Percentiles rank a stretch among this genome's conserved stretches.
phyloP scores from a whole-genome alignment of 2,113 vertebrate genomes.

The Gracilinanus agilis region DNA sequence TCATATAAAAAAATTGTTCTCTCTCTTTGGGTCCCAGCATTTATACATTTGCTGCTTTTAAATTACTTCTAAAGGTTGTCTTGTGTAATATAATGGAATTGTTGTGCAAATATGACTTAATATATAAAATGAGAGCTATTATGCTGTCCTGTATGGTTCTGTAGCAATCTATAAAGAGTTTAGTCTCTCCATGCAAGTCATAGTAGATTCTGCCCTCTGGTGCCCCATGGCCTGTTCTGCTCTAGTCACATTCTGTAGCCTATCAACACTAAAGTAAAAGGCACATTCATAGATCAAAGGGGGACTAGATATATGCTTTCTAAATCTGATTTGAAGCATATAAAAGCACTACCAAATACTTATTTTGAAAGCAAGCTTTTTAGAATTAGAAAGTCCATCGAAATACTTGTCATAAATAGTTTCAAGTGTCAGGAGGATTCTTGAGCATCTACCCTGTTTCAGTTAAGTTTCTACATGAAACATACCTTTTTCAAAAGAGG shows the following conservation, averaged over 20 bases:
- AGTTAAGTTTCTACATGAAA: slow-evolving; percentile 30
- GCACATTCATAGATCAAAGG: slow-evolving; percentile 32
- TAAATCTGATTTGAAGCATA: slow-evolving; percentile 74
- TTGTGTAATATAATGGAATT: slow-evolving; percentile 81
- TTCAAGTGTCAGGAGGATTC: slow-evolving; percentile 38
- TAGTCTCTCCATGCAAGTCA: slow-evolving; percentile 35
- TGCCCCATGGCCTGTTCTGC: slow-evolving; percentile 65
- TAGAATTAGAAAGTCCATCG: slow-evolving; percentile 32
- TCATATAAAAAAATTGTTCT: slow-evolving; percentile 78
- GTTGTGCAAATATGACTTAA: slow-evolving; percentile 80
- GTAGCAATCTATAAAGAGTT: slow-evolving; percentile 64
- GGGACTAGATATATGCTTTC: neutral
- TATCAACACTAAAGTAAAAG: slow-evolving; percentile 53
- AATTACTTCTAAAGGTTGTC: slow-evolving; percentile 82
- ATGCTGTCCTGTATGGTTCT: slow-evolving; percentile 61
- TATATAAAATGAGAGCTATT: slow-evolving; percentile 80
- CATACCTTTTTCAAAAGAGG: slow-evolving; percentile 27
- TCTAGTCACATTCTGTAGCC: slow-evolving; percentile 6
- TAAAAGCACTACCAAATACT: slow-evolving; percentile 42
- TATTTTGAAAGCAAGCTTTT: slow-evolving; percentile 53
- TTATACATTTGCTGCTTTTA: slow-evolving; percentile 74
- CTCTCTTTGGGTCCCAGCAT: slow-evolving; percentile 76
- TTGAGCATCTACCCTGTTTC: neutral
- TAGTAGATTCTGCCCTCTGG: slow-evolving; percentile 77
- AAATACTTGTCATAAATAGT: slow-evolving; percentile 48